Evolutionary conservation across 2,113 vertebrate genomes (phyloP).

Genomic region (Neolamprologus brichardi): DNA sequence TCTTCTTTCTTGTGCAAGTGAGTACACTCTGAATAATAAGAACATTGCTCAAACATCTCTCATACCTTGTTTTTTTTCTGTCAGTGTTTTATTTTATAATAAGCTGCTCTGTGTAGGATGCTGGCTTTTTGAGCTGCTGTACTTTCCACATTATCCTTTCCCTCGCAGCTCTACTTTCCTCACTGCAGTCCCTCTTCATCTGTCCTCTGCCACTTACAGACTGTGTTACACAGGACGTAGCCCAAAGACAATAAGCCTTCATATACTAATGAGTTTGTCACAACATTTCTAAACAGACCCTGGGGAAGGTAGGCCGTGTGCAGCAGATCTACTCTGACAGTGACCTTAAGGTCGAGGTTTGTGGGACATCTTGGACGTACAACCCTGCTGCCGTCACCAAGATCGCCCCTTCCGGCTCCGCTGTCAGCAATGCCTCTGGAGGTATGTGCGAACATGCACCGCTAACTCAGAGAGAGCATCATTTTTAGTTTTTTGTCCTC

Average conservation of each 20-base stretch:
- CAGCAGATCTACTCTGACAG: slow-evolving; percentile 99
- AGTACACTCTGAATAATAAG: slow-evolving; percentile 21
- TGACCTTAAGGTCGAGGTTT: slow-evolving; percentile 98
- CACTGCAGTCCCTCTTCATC: not conserved
- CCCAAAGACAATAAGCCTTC: not conserved
- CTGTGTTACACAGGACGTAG: not conserved
- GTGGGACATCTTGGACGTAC: slow-evolving; percentile 98
- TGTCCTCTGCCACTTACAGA: not conserved
- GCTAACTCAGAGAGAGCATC: not conserved
- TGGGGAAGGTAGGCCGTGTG: slow-evolving; percentile 97
- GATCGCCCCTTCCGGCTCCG: slow-evolving; percentile 92
- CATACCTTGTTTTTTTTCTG: slow-evolving; percentile 3
- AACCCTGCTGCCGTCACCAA: slow-evolving; percentile 98
- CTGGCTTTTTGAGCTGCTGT: not conserved
- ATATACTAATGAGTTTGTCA: slow-evolving; percentile 25
- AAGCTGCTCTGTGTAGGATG: not conserved
- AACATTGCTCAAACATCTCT: not conserved
- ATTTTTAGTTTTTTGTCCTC: not conserved
- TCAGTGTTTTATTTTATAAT: not conserved
- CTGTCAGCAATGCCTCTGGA: slow-evolving; percentile 96
- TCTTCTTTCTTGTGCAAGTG: not conserved
- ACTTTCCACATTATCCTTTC: not conserved
- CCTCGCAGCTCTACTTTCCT: not conserved
- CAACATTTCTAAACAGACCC: slow-evolving; percentile 75
- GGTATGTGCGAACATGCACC: slow-evolving; percentile 69